phyloP scores from a whole-genome alignment of 2,888 invertebrate genomes.

The Clusia tigrina region DNA sequence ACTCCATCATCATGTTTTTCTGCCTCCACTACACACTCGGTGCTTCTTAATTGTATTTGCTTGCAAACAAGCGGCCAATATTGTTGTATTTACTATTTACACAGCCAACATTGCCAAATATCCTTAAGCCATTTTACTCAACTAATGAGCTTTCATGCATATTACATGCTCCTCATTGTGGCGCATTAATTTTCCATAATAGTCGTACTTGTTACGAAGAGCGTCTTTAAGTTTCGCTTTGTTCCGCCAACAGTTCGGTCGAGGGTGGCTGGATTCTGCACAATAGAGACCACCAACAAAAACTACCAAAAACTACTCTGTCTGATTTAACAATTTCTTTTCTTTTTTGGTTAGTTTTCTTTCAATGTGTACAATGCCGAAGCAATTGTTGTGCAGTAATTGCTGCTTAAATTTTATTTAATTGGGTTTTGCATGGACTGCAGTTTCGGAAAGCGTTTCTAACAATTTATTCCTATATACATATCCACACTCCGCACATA shows the following conservation, averaged over 20 bases:
- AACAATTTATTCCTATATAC: too few species aligned
- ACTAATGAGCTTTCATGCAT: conserved; percentile 39
- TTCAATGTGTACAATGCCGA: background rate
- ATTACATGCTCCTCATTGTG: conserved; percentile 30
- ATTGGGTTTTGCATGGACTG: too few species aligned
- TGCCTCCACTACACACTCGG: background rate
- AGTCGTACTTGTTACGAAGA: background rate
- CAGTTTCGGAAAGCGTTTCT: too few species aligned
- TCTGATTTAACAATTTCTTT: background rate
- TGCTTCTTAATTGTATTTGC: background rate
- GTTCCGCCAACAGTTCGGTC: background rate
- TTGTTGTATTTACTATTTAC: conserved; percentile 13
- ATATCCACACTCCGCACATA: too few species aligned
- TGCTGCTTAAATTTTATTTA: conserved; percentile 21
- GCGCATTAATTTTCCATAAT: conserved; percentile 7
- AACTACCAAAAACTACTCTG: background rate
- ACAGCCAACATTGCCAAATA: conserved; percentile 3
- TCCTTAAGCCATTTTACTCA: conserved; percentile 13
- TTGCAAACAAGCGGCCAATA: too few species aligned
- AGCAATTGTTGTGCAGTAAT: conserved; percentile 14
- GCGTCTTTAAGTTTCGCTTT: background rate
- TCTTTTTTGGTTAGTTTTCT: conserved; percentile 11
- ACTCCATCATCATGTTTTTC: background rate
- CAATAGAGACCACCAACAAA: background rate
- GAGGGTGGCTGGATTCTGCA: background rate